These are phyloP conservation scores for Ardeotis arabs DNA, from an alignment of 2,113 vertebrate species.

Conservation along the genomic window DNA sequence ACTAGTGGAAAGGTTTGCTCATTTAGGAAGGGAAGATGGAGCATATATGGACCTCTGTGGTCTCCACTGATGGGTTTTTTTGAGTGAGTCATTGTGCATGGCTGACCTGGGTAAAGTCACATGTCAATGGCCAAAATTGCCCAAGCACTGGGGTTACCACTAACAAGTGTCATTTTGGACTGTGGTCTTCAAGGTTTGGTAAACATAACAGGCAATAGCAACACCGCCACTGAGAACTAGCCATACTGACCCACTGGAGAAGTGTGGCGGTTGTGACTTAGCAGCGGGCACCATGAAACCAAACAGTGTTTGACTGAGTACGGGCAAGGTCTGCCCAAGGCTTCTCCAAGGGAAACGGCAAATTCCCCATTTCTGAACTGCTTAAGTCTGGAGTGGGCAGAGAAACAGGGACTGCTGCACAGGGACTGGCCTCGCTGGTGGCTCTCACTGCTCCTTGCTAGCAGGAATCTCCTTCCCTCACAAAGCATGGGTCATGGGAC, in stretches of 20 bases:
- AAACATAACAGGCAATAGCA: not conserved
- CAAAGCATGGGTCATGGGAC: not conserved
- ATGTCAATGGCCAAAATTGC: not conserved
- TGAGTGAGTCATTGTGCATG: not conserved
- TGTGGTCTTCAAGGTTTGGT: not conserved
- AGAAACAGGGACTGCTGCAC: not conserved
- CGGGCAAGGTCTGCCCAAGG: not conserved
- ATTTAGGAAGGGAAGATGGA: not conserved
- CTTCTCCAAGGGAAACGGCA: not conserved
- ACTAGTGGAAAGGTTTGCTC: not conserved
- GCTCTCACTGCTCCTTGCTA: not conserved
- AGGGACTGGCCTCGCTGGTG: rapidly evolving
- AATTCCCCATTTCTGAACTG: not conserved
- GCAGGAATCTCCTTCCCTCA: not conserved
- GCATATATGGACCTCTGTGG: not conserved
- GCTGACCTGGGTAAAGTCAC: not conserved
- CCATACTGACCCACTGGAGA: rapidly evolving
- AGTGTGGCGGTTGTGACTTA: not conserved
- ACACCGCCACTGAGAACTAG: not conserved
- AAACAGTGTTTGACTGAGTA: not conserved
- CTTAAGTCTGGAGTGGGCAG: not conserved
- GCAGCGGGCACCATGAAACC: not conserved
- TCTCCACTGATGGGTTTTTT: not conserved
- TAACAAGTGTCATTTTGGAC: not conserved
- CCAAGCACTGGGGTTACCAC: not conserved